phyloP scores from a whole-genome alignment of 2,113 vertebrate genomes.

The Capricornis sumatraensis region DNA sequence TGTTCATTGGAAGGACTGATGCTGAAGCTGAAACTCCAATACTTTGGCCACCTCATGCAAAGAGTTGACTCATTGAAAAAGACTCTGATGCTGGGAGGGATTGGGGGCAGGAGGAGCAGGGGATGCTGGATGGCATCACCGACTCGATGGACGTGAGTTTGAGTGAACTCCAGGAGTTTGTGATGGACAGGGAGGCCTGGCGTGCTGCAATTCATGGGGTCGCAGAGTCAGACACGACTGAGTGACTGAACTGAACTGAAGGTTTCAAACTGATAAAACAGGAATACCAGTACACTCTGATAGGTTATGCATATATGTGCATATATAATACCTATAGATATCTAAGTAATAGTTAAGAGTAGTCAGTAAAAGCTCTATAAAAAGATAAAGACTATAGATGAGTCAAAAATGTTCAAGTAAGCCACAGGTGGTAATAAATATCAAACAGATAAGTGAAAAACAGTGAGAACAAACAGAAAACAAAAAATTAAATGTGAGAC shows the following conservation, averaged over 20 bases:
- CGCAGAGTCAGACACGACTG: too few relatives aligned
- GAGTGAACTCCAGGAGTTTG: too few relatives aligned
- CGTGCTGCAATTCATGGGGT: too few relatives aligned
- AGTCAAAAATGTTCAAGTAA: background rate
- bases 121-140: too few relatives aligned
- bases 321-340: background rate
- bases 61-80: too few relatives aligned
- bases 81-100: too few relatives aligned
- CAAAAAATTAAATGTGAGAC: background rate
- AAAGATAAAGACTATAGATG: background rate
- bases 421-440: background rate
- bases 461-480: background rate
- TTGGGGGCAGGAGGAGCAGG: too few relatives aligned
- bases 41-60: too few relatives aligned
- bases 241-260: background rate
- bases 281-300: background rate
- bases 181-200: too few relatives aligned
- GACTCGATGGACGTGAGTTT: too few relatives aligned
- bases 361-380: background rate
- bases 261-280: background rate
- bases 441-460: background rate
- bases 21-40: too few relatives aligned
- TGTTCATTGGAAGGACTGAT: too few relatives aligned
- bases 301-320: background rate
- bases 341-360: background rate